Percentiles rank a stretch among this genome's conserved stretches.
phyloP scores from a whole-genome alignment of 2,113 vertebrate genomes.

The Ophiodon elongatus region DNA sequence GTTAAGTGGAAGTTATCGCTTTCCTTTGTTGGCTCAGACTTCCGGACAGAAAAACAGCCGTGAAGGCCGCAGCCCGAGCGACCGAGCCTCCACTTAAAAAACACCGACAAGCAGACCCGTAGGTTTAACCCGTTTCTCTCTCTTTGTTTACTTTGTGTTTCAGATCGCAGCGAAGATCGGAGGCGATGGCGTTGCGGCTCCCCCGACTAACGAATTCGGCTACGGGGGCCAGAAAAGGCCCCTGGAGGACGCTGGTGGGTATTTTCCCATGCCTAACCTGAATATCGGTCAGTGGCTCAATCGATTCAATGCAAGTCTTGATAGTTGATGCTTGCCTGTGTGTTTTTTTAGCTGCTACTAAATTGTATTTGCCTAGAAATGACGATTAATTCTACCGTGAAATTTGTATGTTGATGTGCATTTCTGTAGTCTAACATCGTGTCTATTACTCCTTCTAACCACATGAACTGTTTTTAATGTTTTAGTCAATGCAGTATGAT shows the following conservation, averaged over 20 bases:
- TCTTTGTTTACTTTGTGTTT: conserved; percentile 24
- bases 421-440: conserved; percentile 12
- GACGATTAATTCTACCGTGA: background rate
- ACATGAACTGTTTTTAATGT: background rate
- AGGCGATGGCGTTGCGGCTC: conserved; percentile 90
- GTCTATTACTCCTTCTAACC: conserved; percentile 29
- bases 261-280: conserved; percentile 85
- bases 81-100: background rate
- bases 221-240: conserved; percentile 98
- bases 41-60: conserved; percentile 32
- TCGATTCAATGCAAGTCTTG: conserved; percentile 72
- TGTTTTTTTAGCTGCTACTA: conserved; percentile 39
- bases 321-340: conserved; percentile 65
- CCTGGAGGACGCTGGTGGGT: conserved; percentile 97
- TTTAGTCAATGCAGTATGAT: background rate
- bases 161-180: conserved; percentile 99
- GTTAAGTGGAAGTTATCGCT: background rate
- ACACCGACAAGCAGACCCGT: accelerated
- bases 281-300: conserved; percentile 80
- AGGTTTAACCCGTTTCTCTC: too few relatives aligned
- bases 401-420: background rate
- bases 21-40: conserved; percentile 69
- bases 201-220: conserved; percentile 92
- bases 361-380: conserved; percentile 14
- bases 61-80: conserved; percentile 59